Conservation (phyloP, 2,888 invertebrate species). For the Calameuta idolon region DNA sequence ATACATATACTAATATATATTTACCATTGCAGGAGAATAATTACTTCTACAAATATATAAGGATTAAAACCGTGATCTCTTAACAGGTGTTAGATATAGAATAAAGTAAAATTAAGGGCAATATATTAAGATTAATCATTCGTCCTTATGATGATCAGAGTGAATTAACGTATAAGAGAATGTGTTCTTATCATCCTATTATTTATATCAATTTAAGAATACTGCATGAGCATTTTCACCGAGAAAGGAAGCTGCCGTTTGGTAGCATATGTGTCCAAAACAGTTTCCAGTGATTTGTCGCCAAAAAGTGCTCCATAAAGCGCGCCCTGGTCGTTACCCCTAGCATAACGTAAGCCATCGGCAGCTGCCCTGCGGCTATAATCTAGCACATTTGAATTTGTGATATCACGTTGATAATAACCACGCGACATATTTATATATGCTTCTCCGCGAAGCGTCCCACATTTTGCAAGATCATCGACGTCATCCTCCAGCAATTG, state of each 20-base stretch:
- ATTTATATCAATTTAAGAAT: conserved; percentile 12
- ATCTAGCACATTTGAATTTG: neutral
- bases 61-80: neutral
- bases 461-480: conserved; percentile 12
- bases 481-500: conserved; percentile 17
- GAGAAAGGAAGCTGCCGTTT: conserved; percentile 28
- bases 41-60: neutral
- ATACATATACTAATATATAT: neutral
- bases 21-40: neutral
- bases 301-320: conserved; percentile 17
- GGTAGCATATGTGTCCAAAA: conserved; percentile 33
- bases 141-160: neutral
- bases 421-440: conserved; percentile 25
- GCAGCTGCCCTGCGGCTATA: conserved; percentile 15
- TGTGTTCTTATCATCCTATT: neutral
- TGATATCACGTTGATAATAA: conserved; percentile 14
- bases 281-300: conserved; percentile 20
- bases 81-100: neutral
- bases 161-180: neutral
- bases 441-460: conserved; percentile 27
- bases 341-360: conserved; percentile 26
- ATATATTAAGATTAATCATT: neutral
- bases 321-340: conserved; percentile 25
- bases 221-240: conserved; percentile 21
- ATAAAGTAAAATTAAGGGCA: neutral